Evolutionary conservation across 2,113 vertebrate genomes (phyloP), one percentile per base, ranked within the genome.

Genomic region (Ptilorrhoa leucosticta): DNA sequence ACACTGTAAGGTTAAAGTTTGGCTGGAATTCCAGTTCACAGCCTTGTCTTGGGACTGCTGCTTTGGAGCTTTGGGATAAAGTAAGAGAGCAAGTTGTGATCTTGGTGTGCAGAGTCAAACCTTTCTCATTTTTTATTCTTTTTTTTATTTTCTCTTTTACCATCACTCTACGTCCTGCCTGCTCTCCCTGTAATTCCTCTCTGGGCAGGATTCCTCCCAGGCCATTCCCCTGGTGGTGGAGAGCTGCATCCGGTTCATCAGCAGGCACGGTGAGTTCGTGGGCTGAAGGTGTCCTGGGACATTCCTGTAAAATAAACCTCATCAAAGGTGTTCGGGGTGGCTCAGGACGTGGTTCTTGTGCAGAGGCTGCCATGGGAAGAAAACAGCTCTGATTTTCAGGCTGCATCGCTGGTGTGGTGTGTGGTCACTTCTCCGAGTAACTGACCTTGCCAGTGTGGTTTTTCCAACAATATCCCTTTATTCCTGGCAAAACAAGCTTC

Each of bases 231-330:
- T 99, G 91, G 99, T 99, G 73, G 99, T 99, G 51, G 99, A 99
- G 98, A 99, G 99, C 98, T 99, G 99, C 97, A 99, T 99, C 95
- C 98, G 99, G 11, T 99, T 99, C 98, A 99, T 99, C 97, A 99
- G 99, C 98, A 98, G 98, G 83, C 99, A 99, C 5, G 99, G 99
- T 99, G 98, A 98, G 99, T 85, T 61, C 2, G 1, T 7, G 80
- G 15, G 8, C 35, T 45, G 5, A 6, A 51, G 15, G 4, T 17
- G 13, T 47, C 48, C 78, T 23, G 33, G 3, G 22, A 0, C 11
- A 5, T 33, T 50, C 40, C 39, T 4, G 0, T 5, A 2, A 28
- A 15, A 24, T 1, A 8, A 63, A 5, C 71, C 30, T 20, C 6
- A n/a, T 7, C 17, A 47, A 27, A 65, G 60, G 1, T 3, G 6